Conservation (phyloP, 2,888 invertebrate species). For the Philereme vetulata region DNA sequence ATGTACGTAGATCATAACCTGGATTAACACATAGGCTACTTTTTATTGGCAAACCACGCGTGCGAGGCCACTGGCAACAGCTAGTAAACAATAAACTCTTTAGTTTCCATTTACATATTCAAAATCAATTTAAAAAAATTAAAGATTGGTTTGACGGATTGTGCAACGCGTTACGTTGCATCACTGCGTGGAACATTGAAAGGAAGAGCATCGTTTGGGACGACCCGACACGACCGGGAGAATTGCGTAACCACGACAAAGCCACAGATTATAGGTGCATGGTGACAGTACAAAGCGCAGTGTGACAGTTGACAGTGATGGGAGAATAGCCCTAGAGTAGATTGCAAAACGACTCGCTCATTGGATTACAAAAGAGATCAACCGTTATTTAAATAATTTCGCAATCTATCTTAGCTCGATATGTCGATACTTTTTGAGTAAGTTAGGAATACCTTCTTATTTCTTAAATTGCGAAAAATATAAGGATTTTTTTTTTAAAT, state of each 20-base stretch:
- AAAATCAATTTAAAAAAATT: not conserved
- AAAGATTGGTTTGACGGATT: constrained; percentile 10
- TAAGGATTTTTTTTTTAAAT: too few relatives aligned
- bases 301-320: not conserved
- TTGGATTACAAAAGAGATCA: not conserved
- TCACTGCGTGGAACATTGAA: constrained; percentile 17
- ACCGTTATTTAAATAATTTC: too few relatives aligned
- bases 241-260: constrained; percentile 15
- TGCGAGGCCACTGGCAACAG: too few relatives aligned
- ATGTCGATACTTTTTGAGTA: too few relatives aligned
- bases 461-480: too few relatives aligned
- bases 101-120: too few relatives aligned
- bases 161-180: constrained; percentile 16
- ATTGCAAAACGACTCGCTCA: not conserved
- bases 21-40: too few relatives aligned
- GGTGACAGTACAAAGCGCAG: not conserved
- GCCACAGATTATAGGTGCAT: not conserved
- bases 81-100: too few relatives aligned
- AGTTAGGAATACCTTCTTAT: too few relatives aligned
- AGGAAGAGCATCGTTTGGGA: constrained; percentile 34
- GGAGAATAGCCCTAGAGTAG: not conserved
- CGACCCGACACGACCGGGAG: constrained; percentile 16
- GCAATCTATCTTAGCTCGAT: too few relatives aligned
- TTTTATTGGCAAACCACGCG: too few relatives aligned
- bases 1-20: too few relatives aligned